These are phyloP conservation scores for Sitodiplosis mosellana DNA, from an alignment of 1,140 invertebrate species.

Conservation along the genomic window DNA sequence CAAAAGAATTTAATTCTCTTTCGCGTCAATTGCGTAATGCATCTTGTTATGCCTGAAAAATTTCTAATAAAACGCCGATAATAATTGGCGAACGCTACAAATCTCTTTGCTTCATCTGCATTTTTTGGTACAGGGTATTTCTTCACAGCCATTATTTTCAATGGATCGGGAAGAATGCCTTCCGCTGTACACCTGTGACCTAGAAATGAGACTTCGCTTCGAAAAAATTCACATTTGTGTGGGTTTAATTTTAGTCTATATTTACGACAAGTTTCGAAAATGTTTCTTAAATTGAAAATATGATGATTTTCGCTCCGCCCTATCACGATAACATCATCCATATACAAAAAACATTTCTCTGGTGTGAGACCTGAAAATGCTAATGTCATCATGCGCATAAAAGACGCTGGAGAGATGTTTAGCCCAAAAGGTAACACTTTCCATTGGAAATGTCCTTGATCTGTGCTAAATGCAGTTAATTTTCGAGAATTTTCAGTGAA, in stretches of 20 bases:
- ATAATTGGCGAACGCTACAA: too few relatives aligned
- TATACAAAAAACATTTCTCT: conserved; percentile 7
- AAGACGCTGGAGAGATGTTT: conserved; percentile 4
- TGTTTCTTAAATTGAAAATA: conserved; percentile 5
- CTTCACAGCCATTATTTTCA: conserved; percentile 2
- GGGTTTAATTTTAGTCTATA: conserved; percentile 2
- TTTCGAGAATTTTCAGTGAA: conserved; percentile 7
- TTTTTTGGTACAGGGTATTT: conserved; percentile 3
- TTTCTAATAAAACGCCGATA: neutral
- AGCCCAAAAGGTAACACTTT: too few relatives aligned
- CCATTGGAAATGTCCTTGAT: too few relatives aligned
- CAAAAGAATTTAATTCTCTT: too few relatives aligned
- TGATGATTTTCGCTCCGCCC: conserved; percentile 6
- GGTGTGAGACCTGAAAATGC: conserved; percentile 3
- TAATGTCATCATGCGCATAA: conserved; percentile 6
- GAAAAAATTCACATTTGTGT: conserved; percentile 4
- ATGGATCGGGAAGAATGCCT: conserved; percentile 2
- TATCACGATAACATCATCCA: conserved; percentile 8
- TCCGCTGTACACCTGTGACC: neutral
- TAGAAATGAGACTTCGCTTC: neutral
- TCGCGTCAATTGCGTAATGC: too few relatives aligned
- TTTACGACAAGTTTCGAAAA: conserved; percentile 1
- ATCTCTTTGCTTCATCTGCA: conserved; percentile 1
- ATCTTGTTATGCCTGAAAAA: too few relatives aligned
- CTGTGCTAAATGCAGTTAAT: conserved; percentile 10